Conservation (phyloP, 2,888 invertebrate species). For the Microctonus hyperodae region DNA sequence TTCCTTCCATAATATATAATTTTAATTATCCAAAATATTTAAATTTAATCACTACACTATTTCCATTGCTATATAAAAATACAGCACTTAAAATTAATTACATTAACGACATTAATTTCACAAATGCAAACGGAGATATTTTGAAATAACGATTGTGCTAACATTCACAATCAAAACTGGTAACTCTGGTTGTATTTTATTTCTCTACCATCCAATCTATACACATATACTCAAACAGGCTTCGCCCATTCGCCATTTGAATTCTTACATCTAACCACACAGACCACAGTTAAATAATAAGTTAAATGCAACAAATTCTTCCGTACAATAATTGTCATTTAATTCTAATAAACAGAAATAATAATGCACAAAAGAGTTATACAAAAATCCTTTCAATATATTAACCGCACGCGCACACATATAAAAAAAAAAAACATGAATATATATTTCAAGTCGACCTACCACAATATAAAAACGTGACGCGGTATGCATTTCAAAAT, state of each 20-base stretch:
- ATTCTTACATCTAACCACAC: not conserved
- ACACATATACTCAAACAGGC: not conserved
- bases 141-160: not conserved
- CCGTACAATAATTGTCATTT: not conserved
- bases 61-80: too few relatives aligned
- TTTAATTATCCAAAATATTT: too few relatives aligned
- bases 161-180: not conserved
- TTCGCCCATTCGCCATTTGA: too few relatives aligned
- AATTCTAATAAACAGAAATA: too few relatives aligned
- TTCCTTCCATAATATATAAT: too few relatives aligned
- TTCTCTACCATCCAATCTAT: too few relatives aligned
- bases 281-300: not conserved
- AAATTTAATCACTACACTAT: too few relatives aligned
- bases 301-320: not conserved
- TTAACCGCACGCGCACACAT: not conserved
- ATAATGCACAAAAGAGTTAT: not conserved
- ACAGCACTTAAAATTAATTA: too few relatives aligned
- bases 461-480: not conserved
- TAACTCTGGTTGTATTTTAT: too few relatives aligned
- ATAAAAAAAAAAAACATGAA: not conserved
- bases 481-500: conserved; percentile 2
- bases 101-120: not conserved
- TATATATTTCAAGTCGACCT: not conserved
- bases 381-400: not conserved
- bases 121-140: not conserved